Evolutionary conservation across 2,888 invertebrate species (phyloP).

Genomic region (Ophraella communa): DNA sequence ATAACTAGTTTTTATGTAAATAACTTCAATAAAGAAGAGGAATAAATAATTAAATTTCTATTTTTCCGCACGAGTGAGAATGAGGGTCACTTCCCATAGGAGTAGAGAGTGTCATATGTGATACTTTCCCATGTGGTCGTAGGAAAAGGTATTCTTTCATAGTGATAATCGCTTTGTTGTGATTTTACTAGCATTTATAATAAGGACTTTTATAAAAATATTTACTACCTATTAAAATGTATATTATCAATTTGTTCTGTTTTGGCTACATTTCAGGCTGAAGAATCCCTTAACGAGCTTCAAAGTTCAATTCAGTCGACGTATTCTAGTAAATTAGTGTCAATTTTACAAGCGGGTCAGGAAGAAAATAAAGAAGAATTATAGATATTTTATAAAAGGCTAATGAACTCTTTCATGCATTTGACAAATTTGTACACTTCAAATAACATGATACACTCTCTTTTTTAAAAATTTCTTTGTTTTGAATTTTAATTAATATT

Average conservation of each 20-base stretch:
- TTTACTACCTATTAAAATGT: not conserved
- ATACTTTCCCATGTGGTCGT: too few species aligned
- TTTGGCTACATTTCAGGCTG: slow-evolving; percentile 65
- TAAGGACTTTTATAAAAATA: too few species aligned
- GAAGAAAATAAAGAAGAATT: slow-evolving; percentile 29
- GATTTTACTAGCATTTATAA: too few species aligned
- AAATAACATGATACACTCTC: not conserved
- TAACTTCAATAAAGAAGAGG: too few species aligned
- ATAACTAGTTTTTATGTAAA: too few species aligned
- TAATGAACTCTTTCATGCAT: slow-evolving; percentile 22
- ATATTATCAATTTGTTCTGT: slow-evolving; percentile 11
- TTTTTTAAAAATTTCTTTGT: not conserved
- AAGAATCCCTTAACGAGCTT: slow-evolving; percentile 77
- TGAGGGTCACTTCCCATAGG: too few species aligned
- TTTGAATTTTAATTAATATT: not conserved
- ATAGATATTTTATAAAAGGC: slow-evolving; percentile 25
- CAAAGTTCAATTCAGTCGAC: slow-evolving; percentile 69
- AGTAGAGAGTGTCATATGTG: too few species aligned
- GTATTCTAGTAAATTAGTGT: slow-evolving; percentile 63
- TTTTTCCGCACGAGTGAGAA: too few species aligned
- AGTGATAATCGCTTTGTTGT: too few species aligned
- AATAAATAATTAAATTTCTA: too few species aligned
- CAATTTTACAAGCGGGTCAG: slow-evolving; percentile 54
- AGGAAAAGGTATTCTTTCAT: too few species aligned
- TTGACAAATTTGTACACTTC: not conserved